phyloP scores from a whole-genome alignment of 1,140 invertebrate species.

The Harpegnathos saltator region DNA sequence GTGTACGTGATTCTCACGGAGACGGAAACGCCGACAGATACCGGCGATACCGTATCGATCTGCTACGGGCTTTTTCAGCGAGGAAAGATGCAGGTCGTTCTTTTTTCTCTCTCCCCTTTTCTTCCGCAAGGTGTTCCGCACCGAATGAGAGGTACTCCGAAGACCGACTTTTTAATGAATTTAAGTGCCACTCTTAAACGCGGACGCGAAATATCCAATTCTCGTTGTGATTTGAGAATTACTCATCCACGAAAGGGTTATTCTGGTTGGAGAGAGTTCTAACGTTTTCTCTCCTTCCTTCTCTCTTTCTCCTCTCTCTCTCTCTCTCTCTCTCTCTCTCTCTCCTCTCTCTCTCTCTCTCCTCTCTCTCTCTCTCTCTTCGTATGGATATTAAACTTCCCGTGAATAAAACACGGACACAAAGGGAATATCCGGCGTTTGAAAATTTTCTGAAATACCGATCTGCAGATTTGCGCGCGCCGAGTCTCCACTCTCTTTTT shows the following conservation, averaged over 20 bases:
- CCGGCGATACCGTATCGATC: conserved; percentile 10
- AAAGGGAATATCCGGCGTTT: not conserved
- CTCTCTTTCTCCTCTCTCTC: no score
- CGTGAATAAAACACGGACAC: not conserved
- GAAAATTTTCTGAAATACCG: not conserved
- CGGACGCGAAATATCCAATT: not conserved
- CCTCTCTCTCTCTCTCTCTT: no score
- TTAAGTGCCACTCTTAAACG: conserved; percentile 11
- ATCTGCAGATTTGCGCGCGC: not conserved
- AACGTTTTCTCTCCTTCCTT: no score
- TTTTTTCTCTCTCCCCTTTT: not conserved
- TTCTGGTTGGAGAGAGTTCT: not conserved
- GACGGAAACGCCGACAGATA: not conserved
- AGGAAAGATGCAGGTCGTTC: not conserved
- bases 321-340: no score
- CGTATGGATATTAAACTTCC: not conserved
- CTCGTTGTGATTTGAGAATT: not conserved
- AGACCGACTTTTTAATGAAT: not conserved
- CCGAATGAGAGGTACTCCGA: not conserved
- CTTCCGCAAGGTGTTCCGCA: not conserved
- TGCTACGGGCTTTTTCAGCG: not conserved
- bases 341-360: no score
- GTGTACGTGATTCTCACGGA: not conserved
- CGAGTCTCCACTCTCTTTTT: not conserved
- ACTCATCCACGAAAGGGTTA: not conserved